Conservation (phyloP, 1,140 invertebrate species). For the Drosophila bocki region DNA sequence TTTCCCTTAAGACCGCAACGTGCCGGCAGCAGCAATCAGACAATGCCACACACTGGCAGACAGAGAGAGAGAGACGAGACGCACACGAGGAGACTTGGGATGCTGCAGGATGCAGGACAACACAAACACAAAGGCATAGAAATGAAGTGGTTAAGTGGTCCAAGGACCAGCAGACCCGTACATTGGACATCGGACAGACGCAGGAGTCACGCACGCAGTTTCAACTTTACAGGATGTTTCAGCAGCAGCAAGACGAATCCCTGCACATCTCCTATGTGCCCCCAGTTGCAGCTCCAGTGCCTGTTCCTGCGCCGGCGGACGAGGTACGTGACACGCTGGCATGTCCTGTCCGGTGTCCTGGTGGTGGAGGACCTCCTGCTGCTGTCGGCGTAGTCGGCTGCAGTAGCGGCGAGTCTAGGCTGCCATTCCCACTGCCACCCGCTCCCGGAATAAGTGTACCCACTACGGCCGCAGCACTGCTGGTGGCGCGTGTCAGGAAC, state of each 20-base stretch:
- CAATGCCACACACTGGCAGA: conserved; percentile 34
- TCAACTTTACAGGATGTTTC: conserved; percentile 77
- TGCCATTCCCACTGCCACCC: conserved; percentile 62
- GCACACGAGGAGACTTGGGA: conserved; percentile 17
- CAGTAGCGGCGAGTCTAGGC: conserved; percentile 72
- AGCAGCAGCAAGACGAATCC: conserved; percentile 76
- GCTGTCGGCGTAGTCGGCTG: conserved; percentile 71
- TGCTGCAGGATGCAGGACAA: conserved; percentile 46
- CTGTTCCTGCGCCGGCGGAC: conserved; percentile 26
- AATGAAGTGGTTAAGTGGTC: conserved; percentile 81
- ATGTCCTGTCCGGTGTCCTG: conserved; percentile 47
- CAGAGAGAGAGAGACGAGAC: conserved; percentile 10
- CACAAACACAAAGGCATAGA: conserved; percentile 68
- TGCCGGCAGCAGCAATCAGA: conserved; percentile 52
- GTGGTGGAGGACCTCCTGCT: conserved; percentile 3
- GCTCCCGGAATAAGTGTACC: conserved; percentile 21
- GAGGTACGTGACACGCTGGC: conserved; percentile 73
- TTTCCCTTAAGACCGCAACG: conserved; percentile 39
- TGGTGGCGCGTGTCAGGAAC: conserved; percentile 90
- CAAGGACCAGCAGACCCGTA: conserved; percentile 45
- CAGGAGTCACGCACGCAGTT: conserved; percentile 48
- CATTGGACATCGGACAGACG: conserved; percentile 37
- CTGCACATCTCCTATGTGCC: conserved; percentile 75
- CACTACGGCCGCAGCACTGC: conserved; percentile 19
- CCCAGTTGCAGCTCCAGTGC: conserved; percentile 5